A percentile compares a stretch with the other conserved stretches of the same genome.
These are phyloP conservation scores for Latrodectus elegans DNA, from an alignment of 2,888 invertebrate species.

Conservation along the genomic window DNA sequence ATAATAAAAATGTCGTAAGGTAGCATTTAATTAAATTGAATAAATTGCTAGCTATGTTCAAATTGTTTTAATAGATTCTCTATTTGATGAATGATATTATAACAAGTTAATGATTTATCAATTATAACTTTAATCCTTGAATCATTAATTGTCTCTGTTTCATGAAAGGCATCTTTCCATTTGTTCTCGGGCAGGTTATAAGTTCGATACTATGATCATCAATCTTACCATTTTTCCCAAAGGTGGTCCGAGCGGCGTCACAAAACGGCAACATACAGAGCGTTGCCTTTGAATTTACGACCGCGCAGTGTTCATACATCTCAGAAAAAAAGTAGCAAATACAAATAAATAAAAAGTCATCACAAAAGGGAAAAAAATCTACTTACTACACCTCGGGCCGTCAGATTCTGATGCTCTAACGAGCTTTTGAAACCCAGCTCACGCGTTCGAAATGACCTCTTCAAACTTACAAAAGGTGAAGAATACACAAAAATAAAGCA, in stretches of 20 bases:
- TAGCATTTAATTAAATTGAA: too few species aligned
- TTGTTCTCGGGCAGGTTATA: neutral
- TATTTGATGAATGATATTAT: too few species aligned
- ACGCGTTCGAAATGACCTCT: neutral
- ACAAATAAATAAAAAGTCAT: too few species aligned
- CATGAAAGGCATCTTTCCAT: too few species aligned
- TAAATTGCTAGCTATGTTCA: too few species aligned
- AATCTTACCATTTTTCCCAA: neutral
- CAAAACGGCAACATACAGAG: neutral
- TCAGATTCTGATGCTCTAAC: slow-evolving; percentile 2
- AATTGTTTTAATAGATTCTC: too few species aligned
- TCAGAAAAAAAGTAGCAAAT: neutral
- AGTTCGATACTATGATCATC: neutral
- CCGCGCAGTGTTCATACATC: neutral
- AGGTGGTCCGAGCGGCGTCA: neutral
- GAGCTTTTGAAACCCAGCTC: neutral
- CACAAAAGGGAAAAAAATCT: neutral
- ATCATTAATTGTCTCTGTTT: too few species aligned
- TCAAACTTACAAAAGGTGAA: neutral
- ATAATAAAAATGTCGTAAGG: too few species aligned
- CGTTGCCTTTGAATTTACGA: neutral
- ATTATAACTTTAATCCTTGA: too few species aligned
- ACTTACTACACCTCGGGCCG: neutral
- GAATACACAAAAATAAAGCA: neutral
- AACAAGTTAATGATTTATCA: too few species aligned